Percentiles rank a stretch among this genome's conserved stretches.
phyloP scores from a whole-genome alignment of 2,113 vertebrate species.

The Tonatia bakeri region DNA sequence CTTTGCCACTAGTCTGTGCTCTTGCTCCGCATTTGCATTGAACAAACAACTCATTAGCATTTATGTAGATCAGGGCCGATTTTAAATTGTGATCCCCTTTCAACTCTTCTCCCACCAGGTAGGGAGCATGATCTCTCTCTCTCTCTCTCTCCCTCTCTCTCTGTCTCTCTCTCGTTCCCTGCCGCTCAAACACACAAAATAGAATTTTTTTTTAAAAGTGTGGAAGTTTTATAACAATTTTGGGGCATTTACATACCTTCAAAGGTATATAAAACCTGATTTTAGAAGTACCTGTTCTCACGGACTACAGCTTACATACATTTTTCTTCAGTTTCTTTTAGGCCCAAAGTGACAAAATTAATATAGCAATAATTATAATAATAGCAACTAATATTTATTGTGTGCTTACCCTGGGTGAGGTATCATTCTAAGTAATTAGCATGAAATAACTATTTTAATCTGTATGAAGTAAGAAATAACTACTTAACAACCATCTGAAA shows the following conservation, averaged over 20 bases:
- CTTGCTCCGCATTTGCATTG: background rate
- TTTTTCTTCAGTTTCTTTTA: background rate
- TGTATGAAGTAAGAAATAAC: background rate
- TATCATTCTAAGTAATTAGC: background rate
- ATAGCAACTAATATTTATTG: background rate
- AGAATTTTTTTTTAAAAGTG: background rate
- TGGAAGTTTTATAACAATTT: background rate
- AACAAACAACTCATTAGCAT: background rate
- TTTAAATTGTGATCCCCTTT: background rate
- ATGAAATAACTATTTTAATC: background rate
- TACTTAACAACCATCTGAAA: background rate
- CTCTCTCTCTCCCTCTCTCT: background rate
- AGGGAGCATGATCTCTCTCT: background rate
- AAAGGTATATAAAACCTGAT: background rate
- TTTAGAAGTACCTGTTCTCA: background rate
- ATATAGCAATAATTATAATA: background rate
- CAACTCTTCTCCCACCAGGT: fast-evolving
- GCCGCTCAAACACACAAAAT: background rate
- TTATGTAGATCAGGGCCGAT: background rate
- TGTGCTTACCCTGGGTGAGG: background rate
- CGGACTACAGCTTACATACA: background rate
- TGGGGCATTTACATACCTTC: background rate
- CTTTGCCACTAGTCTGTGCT: no score
- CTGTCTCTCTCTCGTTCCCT: background rate
- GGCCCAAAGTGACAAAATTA: background rate